Base-by-base conservation (phyloP, 2,797 vertebrate species). In the Silurus lanzhouensis region DNA sequence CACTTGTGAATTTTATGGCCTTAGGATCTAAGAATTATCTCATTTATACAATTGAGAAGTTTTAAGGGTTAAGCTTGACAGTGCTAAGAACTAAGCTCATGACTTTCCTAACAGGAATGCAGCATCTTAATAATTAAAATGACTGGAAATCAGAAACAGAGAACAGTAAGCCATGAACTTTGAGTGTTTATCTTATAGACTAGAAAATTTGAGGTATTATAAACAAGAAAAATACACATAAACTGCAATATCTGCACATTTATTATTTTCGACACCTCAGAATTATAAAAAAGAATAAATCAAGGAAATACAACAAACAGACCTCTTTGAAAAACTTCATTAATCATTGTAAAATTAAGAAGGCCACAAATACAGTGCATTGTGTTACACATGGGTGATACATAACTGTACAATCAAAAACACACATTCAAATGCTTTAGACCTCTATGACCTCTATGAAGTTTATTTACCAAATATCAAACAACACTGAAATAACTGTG, bases 221-320 rank as follows among this genome's bases (percentile, higher is more conserved):
- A n/a, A 12, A 12, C 44, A 64, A 67, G 19, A 64, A 52, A 55
- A 46, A 64, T n/a, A 22, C 48, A 75, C 52, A 1, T 6, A 2
- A 22, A 72, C 72, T 86, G 72, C 86, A 88, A 81, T 88, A 86
- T 93, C 92, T 89, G 87, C 55, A 91, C 93, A 92, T 92, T 94
- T 52, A 52, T 92, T 92, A 93, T 93, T 91, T 93, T 91, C 89
- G 48, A 88, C 88, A 88, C 88, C 92, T 83, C 88, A 87, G 89
- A 84, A 88, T 86, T 77, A 84, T 84, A 38, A 38, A 38, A 38
- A 38, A 38, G 3, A 38, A n/a, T 46, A 89, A 81, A 70, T 85
- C 44, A 79, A 88, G 86, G 89, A 84, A 90, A 84, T 89, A 87
- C 55, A 81, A 48, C 60, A 57, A 83, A 82, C 44, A 83, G 58